These are phyloP conservation scores for Oreochromis aureus DNA, from an alignment of 2,113 vertebrate species.

Conservation along the genomic window DNA sequence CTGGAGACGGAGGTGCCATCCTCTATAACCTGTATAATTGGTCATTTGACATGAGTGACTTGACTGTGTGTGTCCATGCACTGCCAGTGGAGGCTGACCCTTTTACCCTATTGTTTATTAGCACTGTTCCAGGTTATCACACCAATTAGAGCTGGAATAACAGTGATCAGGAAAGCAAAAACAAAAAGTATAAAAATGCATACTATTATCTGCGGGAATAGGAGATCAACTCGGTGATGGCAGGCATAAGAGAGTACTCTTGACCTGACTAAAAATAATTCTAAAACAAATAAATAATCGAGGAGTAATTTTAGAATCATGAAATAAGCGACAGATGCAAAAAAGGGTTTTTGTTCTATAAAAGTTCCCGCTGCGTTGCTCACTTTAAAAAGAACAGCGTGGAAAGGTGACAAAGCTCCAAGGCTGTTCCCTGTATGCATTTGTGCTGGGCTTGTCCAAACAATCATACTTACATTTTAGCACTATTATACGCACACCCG, in stretches of 20 bases:
- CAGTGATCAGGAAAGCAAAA: slow-evolving; percentile 21
- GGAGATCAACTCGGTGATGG: neutral
- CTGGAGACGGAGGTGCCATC: slow-evolving; percentile 70
- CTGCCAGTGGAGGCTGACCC: slow-evolving; percentile 51
- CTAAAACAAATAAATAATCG: neutral
- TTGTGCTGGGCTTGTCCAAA: slow-evolving; percentile 75
- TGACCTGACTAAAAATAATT: slow-evolving; percentile 11
- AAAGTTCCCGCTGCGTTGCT: neutral
- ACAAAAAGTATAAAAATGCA: slow-evolving; percentile 26
- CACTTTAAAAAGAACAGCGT: neutral
- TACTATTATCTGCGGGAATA: neutral
- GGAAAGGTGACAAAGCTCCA: slow-evolving; percentile 17
- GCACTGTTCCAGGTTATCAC: slow-evolving; percentile 58
- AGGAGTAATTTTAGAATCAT: neutral
- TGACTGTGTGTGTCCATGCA: slow-evolving; percentile 58
- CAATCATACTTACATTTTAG: slow-evolving; percentile 80
- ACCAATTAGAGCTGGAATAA: slow-evolving; percentile 60
- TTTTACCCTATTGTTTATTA: slow-evolving; percentile 64
- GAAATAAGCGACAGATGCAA: neutral
- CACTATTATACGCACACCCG: slow-evolving; percentile 76
- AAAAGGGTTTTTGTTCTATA: neutral
- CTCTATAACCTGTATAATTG: slow-evolving; percentile 74
- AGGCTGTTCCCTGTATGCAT: slow-evolving; percentile 39
- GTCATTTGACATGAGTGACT: slow-evolving; percentile 74
- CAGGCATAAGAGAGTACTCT: neutral